A percentile compares a stretch with the other conserved stretches of the same genome.
phyloP scores from a whole-genome alignment of 35 echinoderm and acorn worm genomes.

The Hemicentrotus pulcherrimus region DNA sequence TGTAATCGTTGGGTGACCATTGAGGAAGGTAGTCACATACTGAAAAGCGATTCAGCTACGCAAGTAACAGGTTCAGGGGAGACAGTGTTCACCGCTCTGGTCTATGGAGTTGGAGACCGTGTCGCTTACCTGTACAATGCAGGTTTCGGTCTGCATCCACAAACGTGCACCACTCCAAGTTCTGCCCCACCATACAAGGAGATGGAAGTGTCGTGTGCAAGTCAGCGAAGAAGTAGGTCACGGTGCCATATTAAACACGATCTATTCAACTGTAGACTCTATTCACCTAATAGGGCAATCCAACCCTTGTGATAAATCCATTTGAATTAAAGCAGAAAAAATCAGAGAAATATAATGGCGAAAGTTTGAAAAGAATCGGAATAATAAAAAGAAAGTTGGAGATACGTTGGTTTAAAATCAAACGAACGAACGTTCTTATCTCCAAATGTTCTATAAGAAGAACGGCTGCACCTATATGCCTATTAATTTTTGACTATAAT shows the following conservation, averaged over 20 bases:
- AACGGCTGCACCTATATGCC: too few relatives aligned
- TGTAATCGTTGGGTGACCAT: conserved; percentile 4
- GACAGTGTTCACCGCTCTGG: background rate
- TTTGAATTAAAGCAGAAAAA: too few relatives aligned
- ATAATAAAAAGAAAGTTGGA: too few relatives aligned
- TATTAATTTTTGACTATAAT: too few relatives aligned
- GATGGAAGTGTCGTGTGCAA: background rate
- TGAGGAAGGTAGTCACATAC: background rate
- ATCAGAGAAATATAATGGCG: too few relatives aligned
- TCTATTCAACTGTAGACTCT: background rate
- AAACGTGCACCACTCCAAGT: background rate
- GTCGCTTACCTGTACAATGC: conserved; percentile 25
- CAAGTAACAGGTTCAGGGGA: background rate
- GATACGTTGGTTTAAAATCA: too few relatives aligned
- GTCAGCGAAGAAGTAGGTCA: background rate
- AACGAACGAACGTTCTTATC: too few relatives aligned
- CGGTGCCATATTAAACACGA: background rate
- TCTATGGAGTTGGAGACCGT: background rate
- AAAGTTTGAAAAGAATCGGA: too few relatives aligned
- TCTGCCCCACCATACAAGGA: background rate
- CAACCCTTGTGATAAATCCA: too few relatives aligned
- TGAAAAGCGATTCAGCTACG: background rate
- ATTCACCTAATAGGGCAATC: too few relatives aligned
- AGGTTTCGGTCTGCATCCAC: background rate
- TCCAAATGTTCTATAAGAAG: too few relatives aligned